phyloP scores from a whole-genome alignment of 2,888 invertebrate genomes.

The Cylindroiulus punctatus region DNA sequence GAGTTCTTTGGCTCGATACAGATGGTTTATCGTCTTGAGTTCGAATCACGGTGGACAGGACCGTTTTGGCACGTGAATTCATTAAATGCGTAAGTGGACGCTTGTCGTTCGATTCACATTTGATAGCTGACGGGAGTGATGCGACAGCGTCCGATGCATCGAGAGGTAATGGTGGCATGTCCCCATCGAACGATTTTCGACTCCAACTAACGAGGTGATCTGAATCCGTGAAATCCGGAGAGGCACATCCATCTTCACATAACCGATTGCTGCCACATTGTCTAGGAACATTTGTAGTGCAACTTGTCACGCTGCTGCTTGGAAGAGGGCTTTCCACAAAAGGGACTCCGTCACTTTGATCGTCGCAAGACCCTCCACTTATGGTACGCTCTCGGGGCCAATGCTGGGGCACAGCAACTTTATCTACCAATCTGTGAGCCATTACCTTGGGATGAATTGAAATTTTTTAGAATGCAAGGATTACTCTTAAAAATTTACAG shows the following conservation, averaged over 20 bases:
- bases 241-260: conserved; percentile 40
- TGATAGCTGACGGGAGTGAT: neutral
- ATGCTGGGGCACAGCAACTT: conserved; percentile 62
- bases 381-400: conserved; percentile 60
- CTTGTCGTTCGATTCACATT: conserved; percentile 50
- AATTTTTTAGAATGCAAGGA: no score
- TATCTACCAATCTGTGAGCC: conserved; percentile 63
- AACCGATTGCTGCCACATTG: neutral
- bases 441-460: conserved; percentile 59
- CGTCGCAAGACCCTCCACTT: conserved; percentile 59
- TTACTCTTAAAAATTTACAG: no score
- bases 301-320: neutral
- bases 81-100: neutral
- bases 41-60: neutral
- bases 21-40: neutral
- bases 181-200: conserved; percentile 16
- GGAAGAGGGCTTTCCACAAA: conserved; percentile 48
- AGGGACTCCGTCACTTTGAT: conserved; percentile 56
- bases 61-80: neutral
- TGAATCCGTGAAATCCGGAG: conserved; percentile 53
- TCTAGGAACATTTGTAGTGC: no score
- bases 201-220: conserved; percentile 52
- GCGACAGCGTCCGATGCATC: neutral
- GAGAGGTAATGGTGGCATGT: neutral
- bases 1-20: neutral